phyloP scores from a whole-genome alignment of 2,797 vertebrate species.

The Esox masquinongy region DNA sequence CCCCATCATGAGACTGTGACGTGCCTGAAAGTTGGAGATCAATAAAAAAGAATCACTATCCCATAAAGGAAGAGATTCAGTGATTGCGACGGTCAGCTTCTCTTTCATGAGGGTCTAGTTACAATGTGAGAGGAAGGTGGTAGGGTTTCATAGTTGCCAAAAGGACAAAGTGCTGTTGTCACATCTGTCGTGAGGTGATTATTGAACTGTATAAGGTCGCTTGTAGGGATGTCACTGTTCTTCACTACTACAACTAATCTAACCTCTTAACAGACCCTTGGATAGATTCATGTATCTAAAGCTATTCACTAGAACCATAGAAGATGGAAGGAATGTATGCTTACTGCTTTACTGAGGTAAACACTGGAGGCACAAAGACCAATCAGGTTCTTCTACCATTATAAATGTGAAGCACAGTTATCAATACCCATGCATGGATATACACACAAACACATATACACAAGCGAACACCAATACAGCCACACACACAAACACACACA shows the following conservation, averaged over 20 bases:
- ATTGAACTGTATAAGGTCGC: neutral
- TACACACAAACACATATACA: neutral
- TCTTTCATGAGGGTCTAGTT: neutral
- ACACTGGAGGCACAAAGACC: slow-evolving; percentile 8
- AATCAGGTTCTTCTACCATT: slow-evolving; percentile 1
- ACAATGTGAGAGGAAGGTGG: too few relatives aligned
- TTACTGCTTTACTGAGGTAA: neutral
- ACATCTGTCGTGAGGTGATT: neutral
- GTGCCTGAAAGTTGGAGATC: too few relatives aligned
- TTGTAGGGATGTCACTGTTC: too few relatives aligned
- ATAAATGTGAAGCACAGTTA: neutral
- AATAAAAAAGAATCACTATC: neutral
- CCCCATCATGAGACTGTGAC: too few relatives aligned
- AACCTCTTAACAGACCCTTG: neutral
- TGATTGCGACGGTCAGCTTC: neutral
- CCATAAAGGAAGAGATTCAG: neutral
- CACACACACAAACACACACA: neutral
- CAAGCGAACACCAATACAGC: too few relatives aligned
- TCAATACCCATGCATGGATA: too few relatives aligned
- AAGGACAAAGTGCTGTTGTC: too few relatives aligned
- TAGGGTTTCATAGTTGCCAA: neutral
- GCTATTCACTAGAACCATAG: neutral
- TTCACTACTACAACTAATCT: neutral
- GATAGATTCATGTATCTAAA: neutral
- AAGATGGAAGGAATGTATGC: neutral